These are phyloP conservation scores for Solenodon paradoxus DNA, from an alignment of 2,113 vertebrate species.

Conservation along the genomic window DNA sequence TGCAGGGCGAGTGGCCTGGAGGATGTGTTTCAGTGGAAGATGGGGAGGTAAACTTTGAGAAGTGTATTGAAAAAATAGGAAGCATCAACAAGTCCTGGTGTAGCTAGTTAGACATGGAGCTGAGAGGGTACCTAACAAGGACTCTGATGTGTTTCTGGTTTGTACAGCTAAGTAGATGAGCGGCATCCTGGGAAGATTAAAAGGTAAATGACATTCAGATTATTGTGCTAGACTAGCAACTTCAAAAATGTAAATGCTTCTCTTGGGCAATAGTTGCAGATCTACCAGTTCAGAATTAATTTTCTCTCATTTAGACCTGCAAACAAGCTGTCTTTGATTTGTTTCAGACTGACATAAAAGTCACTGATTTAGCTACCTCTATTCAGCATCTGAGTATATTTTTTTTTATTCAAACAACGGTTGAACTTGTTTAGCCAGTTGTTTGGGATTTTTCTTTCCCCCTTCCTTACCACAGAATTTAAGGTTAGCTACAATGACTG, in stretches of 20 bases:
- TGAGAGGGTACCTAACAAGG: neutral
- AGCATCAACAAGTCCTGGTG: neutral
- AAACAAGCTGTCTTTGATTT: constrained; percentile 72
- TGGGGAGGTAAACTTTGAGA: neutral
- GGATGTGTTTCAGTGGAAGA: neutral
- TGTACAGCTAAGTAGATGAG: neutral
- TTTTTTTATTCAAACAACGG: constrained; percentile 65
- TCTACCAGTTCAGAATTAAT: constrained; percentile 69
- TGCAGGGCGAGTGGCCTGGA: neutral
- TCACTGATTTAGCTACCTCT: too few relatives aligned
- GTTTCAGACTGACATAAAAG: constrained; percentile 62
- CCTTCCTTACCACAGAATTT: neutral
- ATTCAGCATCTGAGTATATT: too few relatives aligned
- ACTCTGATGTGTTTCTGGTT: neutral
- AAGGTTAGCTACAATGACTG: neutral
- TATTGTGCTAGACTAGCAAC: neutral
- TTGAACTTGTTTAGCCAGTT: neutral
- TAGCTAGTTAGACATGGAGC: neutral
- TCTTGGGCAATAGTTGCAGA: constrained; percentile 27
- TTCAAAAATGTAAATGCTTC: neutral
- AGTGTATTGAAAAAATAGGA: neutral
- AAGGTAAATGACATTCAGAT: neutral
- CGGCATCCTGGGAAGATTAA: neutral
- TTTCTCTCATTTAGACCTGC: neutral
- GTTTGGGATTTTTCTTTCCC: neutral